Conservation (phyloP, 2,113 vertebrate species). For the Polypterus senegalus region DNA sequence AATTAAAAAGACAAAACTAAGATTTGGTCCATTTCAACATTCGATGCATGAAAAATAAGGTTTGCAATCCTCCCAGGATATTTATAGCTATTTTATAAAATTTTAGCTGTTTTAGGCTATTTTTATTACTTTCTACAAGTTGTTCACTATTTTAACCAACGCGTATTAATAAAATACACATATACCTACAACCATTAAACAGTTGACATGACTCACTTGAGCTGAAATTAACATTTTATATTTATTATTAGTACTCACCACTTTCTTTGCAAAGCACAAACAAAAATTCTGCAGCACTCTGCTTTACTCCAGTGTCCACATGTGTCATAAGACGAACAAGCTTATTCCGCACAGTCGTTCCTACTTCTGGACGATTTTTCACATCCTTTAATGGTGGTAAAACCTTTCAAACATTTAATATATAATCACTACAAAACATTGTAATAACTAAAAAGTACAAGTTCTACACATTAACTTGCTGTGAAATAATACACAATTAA, state of each 20-base stretch:
- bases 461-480: background rate
- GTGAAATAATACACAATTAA: too few species aligned
- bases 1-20: too few species aligned
- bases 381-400: conserved; percentile 87
- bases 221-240: too few species aligned
- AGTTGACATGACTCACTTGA: too few species aligned
- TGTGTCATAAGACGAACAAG: conserved; percentile 94
- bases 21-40: too few species aligned
- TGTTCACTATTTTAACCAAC: too few species aligned
- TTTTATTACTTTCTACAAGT: too few species aligned
- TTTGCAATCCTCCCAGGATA: background rate
- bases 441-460: conserved; percentile 6
- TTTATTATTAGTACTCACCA: conserved; percentile 45
- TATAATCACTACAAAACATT: background rate
- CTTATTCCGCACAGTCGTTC: conserved; percentile 83
- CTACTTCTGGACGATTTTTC: conserved; percentile 83
- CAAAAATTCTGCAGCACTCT: conserved; percentile 88
- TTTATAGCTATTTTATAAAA: background rate
- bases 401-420: conserved; percentile 49
- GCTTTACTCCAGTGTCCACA: conserved; percentile 89
- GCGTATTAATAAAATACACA: too few species aligned
- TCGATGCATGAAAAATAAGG: too few species aligned
- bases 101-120: background rate
- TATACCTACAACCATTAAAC: too few species aligned
- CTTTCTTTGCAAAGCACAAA: conserved; percentile 96